Percentiles rank a stretch among this genome's conserved stretches.
These are phyloP conservation scores for Zenarchopterus dispar DNA, from an alignment of 2,797 vertebrate species.

Conservation along the genomic window DNA sequence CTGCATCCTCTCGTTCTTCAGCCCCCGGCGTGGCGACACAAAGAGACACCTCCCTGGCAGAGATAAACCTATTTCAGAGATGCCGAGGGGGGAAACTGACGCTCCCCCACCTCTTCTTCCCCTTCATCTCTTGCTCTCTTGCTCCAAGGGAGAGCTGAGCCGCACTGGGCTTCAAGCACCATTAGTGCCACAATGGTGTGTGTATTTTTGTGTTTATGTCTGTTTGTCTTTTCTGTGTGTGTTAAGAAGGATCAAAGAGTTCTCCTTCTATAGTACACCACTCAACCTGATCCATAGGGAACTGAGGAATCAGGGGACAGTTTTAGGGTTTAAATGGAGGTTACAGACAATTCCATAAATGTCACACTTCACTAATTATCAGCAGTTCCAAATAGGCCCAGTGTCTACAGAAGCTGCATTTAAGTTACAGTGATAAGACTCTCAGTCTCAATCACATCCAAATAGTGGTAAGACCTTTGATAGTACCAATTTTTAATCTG, in stretches of 20 bases:
- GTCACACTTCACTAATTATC: neutral
- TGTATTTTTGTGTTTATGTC: conserved; percentile 62
- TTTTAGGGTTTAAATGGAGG: conserved; percentile 47
- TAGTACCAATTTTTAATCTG: no score
- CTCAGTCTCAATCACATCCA: no score
- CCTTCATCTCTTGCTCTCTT: conserved; percentile 46
- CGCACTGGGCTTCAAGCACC: conserved; percentile 75
- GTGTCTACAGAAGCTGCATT: neutral
- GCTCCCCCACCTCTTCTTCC: conserved; percentile 51
- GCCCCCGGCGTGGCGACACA: conserved; percentile 63
- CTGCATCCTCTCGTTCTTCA: conserved; percentile 73
- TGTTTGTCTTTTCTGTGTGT: conserved; percentile 51
- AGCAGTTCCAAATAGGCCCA: neutral
- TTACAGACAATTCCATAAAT: neutral
- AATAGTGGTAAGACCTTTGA: no score
- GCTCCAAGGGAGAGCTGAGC: conserved; percentile 49
- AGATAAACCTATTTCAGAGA: conserved; percentile 78
- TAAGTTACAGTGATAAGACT: neutral
- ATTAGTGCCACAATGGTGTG: conserved; percentile 69
- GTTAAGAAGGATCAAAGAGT: conserved; percentile 57
- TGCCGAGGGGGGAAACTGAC: conserved; percentile 60
- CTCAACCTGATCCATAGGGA: conserved; percentile 67
- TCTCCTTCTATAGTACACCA: conserved; percentile 57
- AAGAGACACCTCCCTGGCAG: conserved; percentile 79
- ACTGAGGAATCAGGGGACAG: conserved; percentile 29